A percentile compares a stretch with the other conserved stretches of the same genome.
Conservation (phyloP, 2,888 invertebrate species). For the Lymantria dispar region DNA sequence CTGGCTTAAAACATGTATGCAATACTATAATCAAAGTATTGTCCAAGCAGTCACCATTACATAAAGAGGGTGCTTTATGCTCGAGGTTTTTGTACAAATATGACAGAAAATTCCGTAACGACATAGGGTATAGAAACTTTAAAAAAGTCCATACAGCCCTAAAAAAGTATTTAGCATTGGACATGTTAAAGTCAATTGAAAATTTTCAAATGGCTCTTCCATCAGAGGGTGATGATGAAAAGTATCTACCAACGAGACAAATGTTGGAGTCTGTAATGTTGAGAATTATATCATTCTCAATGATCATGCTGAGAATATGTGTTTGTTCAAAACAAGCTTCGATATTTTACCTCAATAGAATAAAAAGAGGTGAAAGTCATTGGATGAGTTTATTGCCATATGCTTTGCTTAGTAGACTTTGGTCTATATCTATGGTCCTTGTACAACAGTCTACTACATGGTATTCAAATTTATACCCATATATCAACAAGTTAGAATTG, state of each 20-base stretch:
- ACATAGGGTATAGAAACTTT: slow-evolving; percentile 80
- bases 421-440: slow-evolving; percentile 73
- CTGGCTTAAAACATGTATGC: slow-evolving; percentile 44
- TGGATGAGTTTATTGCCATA: slow-evolving; percentile 80
- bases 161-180: slow-evolving; percentile 71
- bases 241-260: slow-evolving; percentile 80
- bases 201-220: slow-evolving; percentile 56
- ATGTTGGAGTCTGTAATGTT: slow-evolving; percentile 82
- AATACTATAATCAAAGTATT: slow-evolving; percentile 52
- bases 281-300: slow-evolving; percentile 79
- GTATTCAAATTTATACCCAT: slow-evolving; percentile 72
- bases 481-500: slow-evolving; percentile 54
- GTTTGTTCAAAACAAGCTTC: slow-evolving; percentile 72
- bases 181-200: slow-evolving; percentile 68
- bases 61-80: slow-evolving; percentile 78
- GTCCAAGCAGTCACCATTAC: slow-evolving; percentile 71
- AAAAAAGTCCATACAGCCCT: slow-evolving; percentile 79
- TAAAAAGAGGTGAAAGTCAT: slow-evolving; percentile 80
- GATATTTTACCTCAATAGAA: slow-evolving; percentile 73
- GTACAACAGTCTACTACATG: slow-evolving; percentile 73
- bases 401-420: slow-evolving; percentile 78
- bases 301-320: slow-evolving; percentile 77
- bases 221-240: slow-evolving; percentile 42
- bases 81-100: slow-evolving; percentile 82
- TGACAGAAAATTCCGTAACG: slow-evolving; percentile 82